Base-by-base conservation (phyloP, 2,888 invertebrate genomes). In the Masnerella sp. region DNA sequence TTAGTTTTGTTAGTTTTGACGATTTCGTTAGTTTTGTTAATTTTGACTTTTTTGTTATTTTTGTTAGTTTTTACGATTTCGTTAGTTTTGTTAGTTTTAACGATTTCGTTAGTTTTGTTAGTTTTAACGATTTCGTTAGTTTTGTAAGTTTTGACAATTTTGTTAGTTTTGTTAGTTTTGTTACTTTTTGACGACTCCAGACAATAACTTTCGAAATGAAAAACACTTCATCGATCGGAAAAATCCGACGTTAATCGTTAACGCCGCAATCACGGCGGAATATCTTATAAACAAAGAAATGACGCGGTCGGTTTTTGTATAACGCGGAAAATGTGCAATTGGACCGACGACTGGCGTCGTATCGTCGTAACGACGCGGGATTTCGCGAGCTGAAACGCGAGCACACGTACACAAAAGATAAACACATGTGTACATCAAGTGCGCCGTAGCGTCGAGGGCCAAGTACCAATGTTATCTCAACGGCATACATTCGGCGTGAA, bases 401-500 rank as follows among this genome's bases (percentile, higher is more conserved):
- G 54, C 38, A 61, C 72, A 61, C 42, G 25, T 17, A 65, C 51
- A 65, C 52, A 52, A 67, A 62, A 61, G 72, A 73, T 62, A 62
- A 64, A 68, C 62, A 58, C 73, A 59, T 40, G 49, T 59, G 62
- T 74, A 17, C 20, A 51, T 64, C 62, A 40, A 62, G 40, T 58
- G 58, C 34, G 51, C 56, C 67, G 67, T 28, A 51, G 62, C 62
- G 64, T 58, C 74, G 59, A 68, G 68, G 69, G 56, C 61, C 67
- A 73, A 67, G 72, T 72, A 72, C 65, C 58, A 64, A 58, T 71
- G 64, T 71, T 71, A 69, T 71, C 65, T 59, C 51, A 58, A 58
- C 43, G 64, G 58, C 52, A 52, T 58, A 59, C 64, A 59, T 65
- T 71, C 28, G 58, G 58, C 30, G 52, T 38, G 59, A 68, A 59